Evolutionary conservation across 2,797 vertebrate species (phyloP).

Genomic region (Pangasius sanitwongsei): DNA sequence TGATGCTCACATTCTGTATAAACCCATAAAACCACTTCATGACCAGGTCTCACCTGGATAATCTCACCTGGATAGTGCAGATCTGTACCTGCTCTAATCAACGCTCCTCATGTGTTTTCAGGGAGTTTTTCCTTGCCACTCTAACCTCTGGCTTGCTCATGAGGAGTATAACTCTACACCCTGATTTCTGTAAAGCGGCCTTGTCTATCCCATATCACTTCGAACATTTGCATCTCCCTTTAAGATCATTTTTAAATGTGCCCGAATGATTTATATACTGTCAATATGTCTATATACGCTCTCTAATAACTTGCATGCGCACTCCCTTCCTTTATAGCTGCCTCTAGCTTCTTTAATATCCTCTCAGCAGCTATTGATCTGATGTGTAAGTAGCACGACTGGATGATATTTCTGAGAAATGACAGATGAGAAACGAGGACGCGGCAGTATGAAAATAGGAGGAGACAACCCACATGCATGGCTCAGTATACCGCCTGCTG

Average conservation of each 20-base stretch:
- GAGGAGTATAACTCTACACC: not conserved
- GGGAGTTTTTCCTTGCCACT: not conserved
- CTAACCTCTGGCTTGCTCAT: not conserved
- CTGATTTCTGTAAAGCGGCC: not conserved
- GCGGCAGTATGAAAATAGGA: not conserved
- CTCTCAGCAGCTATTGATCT: slow-evolving; percentile 28
- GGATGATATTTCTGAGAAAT: slow-evolving; percentile 28
- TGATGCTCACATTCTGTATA: too few relatives aligned
- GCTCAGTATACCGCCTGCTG: not conserved
- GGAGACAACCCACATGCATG: not conserved
- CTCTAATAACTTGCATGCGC: not conserved
- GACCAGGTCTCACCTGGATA: not conserved
- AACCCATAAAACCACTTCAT: not conserved
- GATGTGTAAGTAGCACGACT: slow-evolving; percentile 64
- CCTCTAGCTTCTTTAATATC: slow-evolving; percentile 12
- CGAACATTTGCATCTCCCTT: not conserved
- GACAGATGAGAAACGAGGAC: slow-evolving; percentile 11
- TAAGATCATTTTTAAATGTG: not conserved
- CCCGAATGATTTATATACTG: slow-evolving; percentile 27
- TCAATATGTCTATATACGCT: not conserved
- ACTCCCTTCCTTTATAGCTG: not conserved
- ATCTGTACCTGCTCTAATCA: not conserved
- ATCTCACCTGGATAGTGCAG: not conserved
- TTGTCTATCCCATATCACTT: not conserved
- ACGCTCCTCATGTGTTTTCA: not conserved